Evolutionary conservation across 2,888 invertebrate species (phyloP), one percentile per base, ranked within the genome.

Genomic region (Pyrrhosoma nymphula): DNA sequence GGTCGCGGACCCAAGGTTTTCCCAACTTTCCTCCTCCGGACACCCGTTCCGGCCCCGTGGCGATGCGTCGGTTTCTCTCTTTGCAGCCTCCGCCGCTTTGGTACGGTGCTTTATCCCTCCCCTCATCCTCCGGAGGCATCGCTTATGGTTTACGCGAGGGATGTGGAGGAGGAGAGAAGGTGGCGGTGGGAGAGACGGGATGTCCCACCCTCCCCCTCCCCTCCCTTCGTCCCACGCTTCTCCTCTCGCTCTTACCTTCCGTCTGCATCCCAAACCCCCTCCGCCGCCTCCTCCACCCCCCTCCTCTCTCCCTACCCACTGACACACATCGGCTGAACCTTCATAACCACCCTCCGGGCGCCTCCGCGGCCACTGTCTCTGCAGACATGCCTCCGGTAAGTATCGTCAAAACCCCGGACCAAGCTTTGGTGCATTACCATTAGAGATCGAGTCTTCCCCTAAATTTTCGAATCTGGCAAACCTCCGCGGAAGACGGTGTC

Each of bases 301-400:
- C 47, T 30, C 88, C 0, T 26, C 26, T n/a, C 88, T 39, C 39
- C 88, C 35, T n/a, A 88, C 88, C 89, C 93, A 75, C 93, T 93
- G 93, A 93, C 93, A 93, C 75, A 93, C 93, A 93, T 93, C 93
- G 47, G 82, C 91, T 63, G 75, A 69, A 69, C 63, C 93, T 93
- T 93, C 93, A 93, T 69, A 93, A 93, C 93, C 75, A 93, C 47
- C 93, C 93, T 69, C 60, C 23, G 23, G 16, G 69, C 63, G 47
- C 35, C 93, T 47, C 69, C 75, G 47, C 39, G 47, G 47, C 47
- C 63, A 63, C 63, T 69, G 63, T 26, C 69, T 55, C 47, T 69
- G 69, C 93, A 93, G 93, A 93, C 93, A 93, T 93, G 93, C 93
- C 39, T 93, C 69, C 75, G 93, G 93, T 93, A 93, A 93, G 93